phyloP scores from a whole-genome alignment of 2,888 invertebrate genomes.

The Lottia scabra region DNA sequence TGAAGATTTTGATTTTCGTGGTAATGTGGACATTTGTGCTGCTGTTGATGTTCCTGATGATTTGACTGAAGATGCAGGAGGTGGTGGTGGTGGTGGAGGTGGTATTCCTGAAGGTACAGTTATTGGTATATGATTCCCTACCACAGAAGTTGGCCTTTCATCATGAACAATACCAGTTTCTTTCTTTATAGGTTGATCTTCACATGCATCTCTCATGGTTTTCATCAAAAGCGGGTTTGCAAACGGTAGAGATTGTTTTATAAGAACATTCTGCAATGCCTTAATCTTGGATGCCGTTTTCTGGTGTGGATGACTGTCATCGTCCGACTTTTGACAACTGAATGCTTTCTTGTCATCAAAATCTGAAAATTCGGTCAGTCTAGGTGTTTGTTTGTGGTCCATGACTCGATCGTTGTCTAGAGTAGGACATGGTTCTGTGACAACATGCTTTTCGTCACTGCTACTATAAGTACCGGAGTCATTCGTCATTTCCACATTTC shows the following conservation, averaged over 20 bases:
- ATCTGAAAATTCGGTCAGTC: background rate
- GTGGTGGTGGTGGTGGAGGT: conserved; percentile 20
- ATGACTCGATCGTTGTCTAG: background rate
- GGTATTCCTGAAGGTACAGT: background rate
- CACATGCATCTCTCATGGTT: background rate
- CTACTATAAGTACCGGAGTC: background rate
- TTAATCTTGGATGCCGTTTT: conserved; percentile 31
- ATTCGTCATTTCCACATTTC: background rate
- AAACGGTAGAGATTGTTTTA: conserved; percentile 37
- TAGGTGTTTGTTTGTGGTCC: background rate
- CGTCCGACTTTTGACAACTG: background rate
- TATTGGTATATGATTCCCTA: background rate
- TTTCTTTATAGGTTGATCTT: background rate
- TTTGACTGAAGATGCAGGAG: background rate
- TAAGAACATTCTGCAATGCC: conserved; percentile 34
- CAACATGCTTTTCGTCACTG: background rate
- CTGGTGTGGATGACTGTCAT: background rate
- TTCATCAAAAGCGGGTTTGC: conserved; percentile 21
- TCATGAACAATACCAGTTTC: background rate
- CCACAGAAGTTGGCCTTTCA: background rate
- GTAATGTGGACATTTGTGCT: too few relatives aligned
- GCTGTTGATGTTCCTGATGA: background rate
- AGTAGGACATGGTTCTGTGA: background rate
- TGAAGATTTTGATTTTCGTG: background rate
- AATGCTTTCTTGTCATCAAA: background rate